phyloP scores from a whole-genome alignment of 2,888 invertebrate genomes.

The Harpagoxenus sublaevis region DNA sequence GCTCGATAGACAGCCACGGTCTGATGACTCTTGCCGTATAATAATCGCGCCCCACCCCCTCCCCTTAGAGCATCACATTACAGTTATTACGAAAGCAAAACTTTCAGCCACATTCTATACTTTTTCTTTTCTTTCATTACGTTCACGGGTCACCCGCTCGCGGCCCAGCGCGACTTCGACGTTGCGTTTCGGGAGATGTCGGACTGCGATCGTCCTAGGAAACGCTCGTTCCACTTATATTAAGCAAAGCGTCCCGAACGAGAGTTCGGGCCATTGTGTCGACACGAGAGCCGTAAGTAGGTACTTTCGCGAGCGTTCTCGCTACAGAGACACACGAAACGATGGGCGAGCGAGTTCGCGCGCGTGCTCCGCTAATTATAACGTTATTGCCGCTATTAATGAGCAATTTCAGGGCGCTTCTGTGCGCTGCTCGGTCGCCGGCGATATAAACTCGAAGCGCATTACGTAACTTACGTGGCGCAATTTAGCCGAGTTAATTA shows the following conservation, averaged over 20 bases:
- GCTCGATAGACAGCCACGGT: neutral
- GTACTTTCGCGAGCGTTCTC: constrained; percentile 33
- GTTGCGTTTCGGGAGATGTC: neutral
- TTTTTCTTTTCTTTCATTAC: neutral
- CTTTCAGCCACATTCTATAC: neutral
- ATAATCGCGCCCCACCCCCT: neutral
- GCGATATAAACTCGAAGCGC: constrained; percentile 68
- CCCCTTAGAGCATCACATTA: neutral
- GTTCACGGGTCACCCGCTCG: neutral
- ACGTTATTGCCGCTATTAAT: constrained; percentile 75
- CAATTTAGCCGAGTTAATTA: constrained; percentile 74
- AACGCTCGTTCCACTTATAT: neutral
- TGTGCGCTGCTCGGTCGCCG: constrained; percentile 58
- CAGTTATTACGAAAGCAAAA: constrained; percentile 25
- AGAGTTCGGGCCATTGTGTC: constrained; percentile 21
- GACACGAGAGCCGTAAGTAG: constrained; percentile 25
- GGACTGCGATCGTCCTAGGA: neutral
- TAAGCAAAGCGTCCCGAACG: constrained; percentile 1
- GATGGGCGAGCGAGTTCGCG: constrained; percentile 44
- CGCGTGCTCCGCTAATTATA: constrained; percentile 71
- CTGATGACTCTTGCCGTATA: neutral
- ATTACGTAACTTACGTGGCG: constrained; percentile 73
- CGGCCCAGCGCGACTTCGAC: neutral
- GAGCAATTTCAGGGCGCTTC: constrained; percentile 73
- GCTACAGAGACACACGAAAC: constrained; percentile 41